Percentiles rank a stretch among this genome's conserved stretches.
phyloP scores from a whole-genome alignment of 2,888 invertebrate species.

The Tenthredo amoena region DNA sequence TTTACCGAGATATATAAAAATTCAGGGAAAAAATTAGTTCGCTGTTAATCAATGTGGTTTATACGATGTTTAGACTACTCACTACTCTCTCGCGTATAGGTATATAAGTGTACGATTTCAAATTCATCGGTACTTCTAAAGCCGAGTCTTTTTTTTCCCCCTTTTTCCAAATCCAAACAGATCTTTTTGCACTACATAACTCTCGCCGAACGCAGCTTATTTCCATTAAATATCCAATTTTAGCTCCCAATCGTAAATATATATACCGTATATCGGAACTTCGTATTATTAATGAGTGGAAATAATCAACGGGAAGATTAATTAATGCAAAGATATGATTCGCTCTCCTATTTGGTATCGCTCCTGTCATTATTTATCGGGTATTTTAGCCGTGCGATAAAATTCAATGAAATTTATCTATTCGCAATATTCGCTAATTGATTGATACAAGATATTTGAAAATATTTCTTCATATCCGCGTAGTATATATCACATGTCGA shows the following conservation, averaged over 20 bases:
- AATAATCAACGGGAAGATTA: neutral
- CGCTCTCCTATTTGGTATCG: neutral
- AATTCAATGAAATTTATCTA: neutral
- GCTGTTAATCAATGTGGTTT: conserved; percentile 2
- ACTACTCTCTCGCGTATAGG: too few species aligned
- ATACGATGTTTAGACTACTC: conserved; percentile 11
- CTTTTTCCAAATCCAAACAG: neutral
- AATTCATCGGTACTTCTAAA: neutral
- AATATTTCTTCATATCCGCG: neutral
- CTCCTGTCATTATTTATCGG: neutral
- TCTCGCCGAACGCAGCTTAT: neutral
- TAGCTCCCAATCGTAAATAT: neutral
- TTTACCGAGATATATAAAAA: neutral
- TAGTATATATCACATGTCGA: neutral
- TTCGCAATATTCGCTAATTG: neutral
- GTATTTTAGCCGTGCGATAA: neutral
- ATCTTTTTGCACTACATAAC: conserved; percentile 2
- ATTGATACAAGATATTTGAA: neutral
- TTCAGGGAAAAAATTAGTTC: neutral
- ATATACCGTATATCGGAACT: neutral
- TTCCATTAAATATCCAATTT: neutral
- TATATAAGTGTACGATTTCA: neutral
- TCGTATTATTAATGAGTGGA: neutral
- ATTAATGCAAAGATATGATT: neutral
- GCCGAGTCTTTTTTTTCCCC: neutral